Conservation (phyloP, 1,140 invertebrate species). For the Zaprionus kolodkinae region DNA sequence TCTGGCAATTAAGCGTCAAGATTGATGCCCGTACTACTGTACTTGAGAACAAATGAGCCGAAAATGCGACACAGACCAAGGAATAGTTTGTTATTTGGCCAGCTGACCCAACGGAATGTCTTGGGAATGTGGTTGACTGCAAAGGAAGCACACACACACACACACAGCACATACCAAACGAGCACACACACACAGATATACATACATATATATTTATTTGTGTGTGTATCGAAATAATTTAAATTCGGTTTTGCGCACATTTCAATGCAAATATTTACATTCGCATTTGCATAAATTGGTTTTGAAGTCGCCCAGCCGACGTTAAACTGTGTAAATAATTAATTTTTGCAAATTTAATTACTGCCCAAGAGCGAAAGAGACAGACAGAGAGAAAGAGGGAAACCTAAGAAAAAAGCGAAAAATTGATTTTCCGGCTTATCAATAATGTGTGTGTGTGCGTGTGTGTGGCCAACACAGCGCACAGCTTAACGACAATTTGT, state of each 20-base stretch:
- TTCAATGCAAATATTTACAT: constrained; percentile 74
- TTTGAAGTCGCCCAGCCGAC: constrained; percentile 51
- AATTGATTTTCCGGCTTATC: constrained; percentile 8
- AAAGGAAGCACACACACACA: constrained; percentile 3
- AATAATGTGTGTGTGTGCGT: neutral
- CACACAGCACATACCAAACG: neutral
- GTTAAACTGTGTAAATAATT: constrained; percentile 67
- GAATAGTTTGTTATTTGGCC: constrained; percentile 30
- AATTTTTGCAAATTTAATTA: constrained; percentile 76
- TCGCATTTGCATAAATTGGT: constrained; percentile 70
- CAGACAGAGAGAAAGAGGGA: neutral
- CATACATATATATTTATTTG: neutral
- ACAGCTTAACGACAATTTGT: constrained; percentile 3
- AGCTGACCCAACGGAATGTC: constrained; percentile 6
- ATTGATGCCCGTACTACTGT: constrained; percentile 22
- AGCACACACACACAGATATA: constrained; percentile 3
- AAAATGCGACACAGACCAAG: neutral
- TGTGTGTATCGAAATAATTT: constrained; percentile 55
- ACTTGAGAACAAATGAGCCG: constrained; percentile 31
- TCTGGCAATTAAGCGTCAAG: constrained; percentile 36
- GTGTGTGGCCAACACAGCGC: neutral
- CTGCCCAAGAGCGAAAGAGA: constrained; percentile 24
- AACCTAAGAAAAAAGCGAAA: neutral
- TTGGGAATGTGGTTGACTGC: constrained; percentile 19
- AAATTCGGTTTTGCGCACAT: constrained; percentile 64